Conservation (phyloP, 2,113 vertebrate species). For the Gasterosteus aculeatus region DNA sequence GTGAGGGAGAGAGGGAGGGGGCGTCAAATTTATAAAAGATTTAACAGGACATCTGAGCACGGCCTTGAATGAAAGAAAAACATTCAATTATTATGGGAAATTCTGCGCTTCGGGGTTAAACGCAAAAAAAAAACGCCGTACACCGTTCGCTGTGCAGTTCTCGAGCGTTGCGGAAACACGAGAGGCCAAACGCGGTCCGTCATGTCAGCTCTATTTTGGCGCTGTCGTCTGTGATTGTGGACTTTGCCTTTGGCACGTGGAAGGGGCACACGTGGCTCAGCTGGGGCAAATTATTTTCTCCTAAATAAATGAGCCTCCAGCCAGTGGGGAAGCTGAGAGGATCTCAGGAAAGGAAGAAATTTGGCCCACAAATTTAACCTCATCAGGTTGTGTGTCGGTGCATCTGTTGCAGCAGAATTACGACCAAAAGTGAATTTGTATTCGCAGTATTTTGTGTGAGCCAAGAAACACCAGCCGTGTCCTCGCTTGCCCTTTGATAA, state of each 20-base stretch:
- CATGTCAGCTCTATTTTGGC: conserved; percentile 41
- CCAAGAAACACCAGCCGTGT: conserved; percentile 37
- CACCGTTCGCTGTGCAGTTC: conserved; percentile 9
- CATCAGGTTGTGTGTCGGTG: conserved; percentile 37
- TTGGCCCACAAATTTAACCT: conserved; percentile 35
- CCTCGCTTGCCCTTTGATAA: conserved; percentile 54
- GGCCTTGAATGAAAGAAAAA: background rate
- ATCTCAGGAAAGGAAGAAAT: conserved; percentile 33
- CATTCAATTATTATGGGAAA: conserved; percentile 18
- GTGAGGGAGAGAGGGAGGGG: conserved; percentile 1
- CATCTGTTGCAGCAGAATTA: conserved; percentile 33
- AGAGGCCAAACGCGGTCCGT: conserved; percentile 40
- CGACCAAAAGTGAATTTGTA: conserved; percentile 26
- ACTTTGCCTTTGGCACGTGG: conserved; percentile 43
- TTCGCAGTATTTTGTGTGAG: background rate
- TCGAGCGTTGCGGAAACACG: conserved; percentile 43
- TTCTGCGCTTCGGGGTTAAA: conserved; percentile 34
- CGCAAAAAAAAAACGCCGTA: background rate
- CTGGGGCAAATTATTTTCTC: conserved; percentile 44
- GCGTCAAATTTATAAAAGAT: conserved; percentile 36
- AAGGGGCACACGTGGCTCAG: conserved; percentile 31
- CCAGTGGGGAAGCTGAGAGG: conserved; percentile 11
- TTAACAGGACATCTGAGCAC: conserved; percentile 21
- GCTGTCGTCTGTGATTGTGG: conserved; percentile 36
- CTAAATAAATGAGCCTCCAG: conserved; percentile 31